Percentiles rank a stretch among this genome's conserved stretches.
Evolutionary conservation across 1,140 invertebrate genomes (phyloP).

Genomic region (Pseudoatta argentina): DNA sequence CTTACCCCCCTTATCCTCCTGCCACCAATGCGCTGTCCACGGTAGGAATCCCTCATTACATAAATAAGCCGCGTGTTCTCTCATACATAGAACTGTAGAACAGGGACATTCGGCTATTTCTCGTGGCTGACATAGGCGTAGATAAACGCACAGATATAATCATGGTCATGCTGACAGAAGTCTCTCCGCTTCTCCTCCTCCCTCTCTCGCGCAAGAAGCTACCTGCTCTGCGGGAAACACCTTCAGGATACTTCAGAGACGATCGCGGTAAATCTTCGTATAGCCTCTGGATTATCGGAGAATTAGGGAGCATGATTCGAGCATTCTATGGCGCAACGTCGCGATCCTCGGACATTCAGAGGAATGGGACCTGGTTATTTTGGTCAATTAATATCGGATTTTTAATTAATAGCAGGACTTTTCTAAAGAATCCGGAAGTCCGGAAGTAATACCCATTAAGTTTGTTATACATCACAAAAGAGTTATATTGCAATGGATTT

Average conservation of each 20-base stretch:
- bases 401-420: no score
- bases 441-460: constrained; percentile 5
- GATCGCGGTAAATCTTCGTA: constrained; percentile 55
- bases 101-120: constrained; percentile 48
- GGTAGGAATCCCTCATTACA: constrained; percentile 67
- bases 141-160: constrained; percentile 76
- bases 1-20: not conserved
- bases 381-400: constrained; percentile 23
- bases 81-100: constrained; percentile 44
- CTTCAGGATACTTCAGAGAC: constrained; percentile 65
- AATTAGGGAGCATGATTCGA: constrained; percentile 85
- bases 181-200: constrained; percentile 58
- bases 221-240: constrained; percentile 80
- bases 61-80: constrained; percentile 62
- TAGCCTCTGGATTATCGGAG: constrained; percentile 72
- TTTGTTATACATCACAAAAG: not conserved
- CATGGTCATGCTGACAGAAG: constrained; percentile 76
- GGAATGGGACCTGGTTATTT: not conserved
- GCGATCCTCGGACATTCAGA: constrained; percentile 42
- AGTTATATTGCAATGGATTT: not conserved
- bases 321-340: constrained; percentile 74
- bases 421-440: constrained; percentile 8
- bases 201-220: constrained; percentile 62
- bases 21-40: constrained; percentile 6
- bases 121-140: constrained; percentile 64